Base-by-base conservation (phyloP, 2,113 vertebrate species). In the Pangasianodon hypophthalmus region DNA sequence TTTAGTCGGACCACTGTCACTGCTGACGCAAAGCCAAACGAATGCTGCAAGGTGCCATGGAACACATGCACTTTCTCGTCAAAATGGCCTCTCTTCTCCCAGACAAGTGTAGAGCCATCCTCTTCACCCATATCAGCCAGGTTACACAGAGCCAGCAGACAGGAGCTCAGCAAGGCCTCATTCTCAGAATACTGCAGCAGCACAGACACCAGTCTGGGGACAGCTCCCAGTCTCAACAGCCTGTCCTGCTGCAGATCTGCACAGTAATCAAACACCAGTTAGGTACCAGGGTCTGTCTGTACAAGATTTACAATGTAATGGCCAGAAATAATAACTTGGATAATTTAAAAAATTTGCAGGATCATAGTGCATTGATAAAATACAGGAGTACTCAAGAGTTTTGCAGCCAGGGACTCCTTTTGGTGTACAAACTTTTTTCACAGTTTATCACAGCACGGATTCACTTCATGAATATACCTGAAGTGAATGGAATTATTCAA, bases 111-210 rank as follows among this genome's bases (percentile, higher is more conserved):
- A 0, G 92, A 93, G 87, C 94, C 94, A 48, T 96, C 96, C 3
- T 94, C 89, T 93, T 96, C 94, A 50, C 94, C 96, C 91, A 97
- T 95, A 29, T 96, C 95, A 29, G 97, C 96, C 77, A 98, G 95
- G 85, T 96, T 97, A 86, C 96, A 97, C 83, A 98, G 94, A 44
- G 97, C 97, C 94, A 96, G 64, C 0, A 98, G 94, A 89, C 96
- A 96, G 77, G 94, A 96, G 0, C 95, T 96, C 91, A 96, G 94
- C 87, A 98, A 95, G 4, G 94, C 90, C 82, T 96, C 95, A 21
- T 95, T 94, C 10, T 95, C 95, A 13, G 95, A 94, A 44, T 96
- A 95, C 21, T 96, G 95, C 0, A 96, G 95, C 86, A 98, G 91
- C 92, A 97, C 95, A 87, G 92, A 93, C 5, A 96, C 95, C 19